These are phyloP conservation scores for Leucopsar rothschildi DNA, from an alignment of 2,113 vertebrate species.

Conservation along the genomic window DNA sequence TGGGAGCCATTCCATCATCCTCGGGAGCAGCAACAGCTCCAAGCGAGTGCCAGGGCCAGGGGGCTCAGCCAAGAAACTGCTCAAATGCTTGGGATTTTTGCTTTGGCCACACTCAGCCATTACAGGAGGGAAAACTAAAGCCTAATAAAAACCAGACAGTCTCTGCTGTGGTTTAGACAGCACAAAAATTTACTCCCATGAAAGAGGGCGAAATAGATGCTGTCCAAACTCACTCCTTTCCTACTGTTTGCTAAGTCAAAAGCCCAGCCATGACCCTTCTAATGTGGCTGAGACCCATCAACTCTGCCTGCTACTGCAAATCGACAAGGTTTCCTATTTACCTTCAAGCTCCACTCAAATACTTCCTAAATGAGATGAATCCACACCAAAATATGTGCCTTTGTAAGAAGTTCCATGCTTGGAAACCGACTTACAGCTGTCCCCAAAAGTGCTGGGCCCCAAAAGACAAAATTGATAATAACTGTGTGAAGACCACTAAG, in stretches of 20 bases:
- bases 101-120: neutral
- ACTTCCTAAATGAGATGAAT: neutral
- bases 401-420: neutral
- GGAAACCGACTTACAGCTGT: neutral
- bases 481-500: neutral
- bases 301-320: neutral
- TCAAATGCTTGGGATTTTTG: neutral
- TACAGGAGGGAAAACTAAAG: neutral
- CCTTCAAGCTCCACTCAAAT: neutral
- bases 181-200: neutral
- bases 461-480: neutral
- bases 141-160: neutral
- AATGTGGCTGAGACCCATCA: neutral
- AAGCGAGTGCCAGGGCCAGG: neutral
- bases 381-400: neutral
- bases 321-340: neutral
- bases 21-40: neutral
- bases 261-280: neutral
- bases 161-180: neutral
- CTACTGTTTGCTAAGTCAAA: neutral
- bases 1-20: conserved; percentile 49
- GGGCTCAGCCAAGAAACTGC: neutral
- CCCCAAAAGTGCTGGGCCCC: neutral
- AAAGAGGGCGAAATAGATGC: neutral
- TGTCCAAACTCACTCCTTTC: neutral